Percentiles rank a stretch among this genome's conserved stretches.
These are phyloP conservation scores for Steatornis caripensis DNA, from an alignment of 2,113 vertebrate genomes.

Conservation along the genomic window DNA sequence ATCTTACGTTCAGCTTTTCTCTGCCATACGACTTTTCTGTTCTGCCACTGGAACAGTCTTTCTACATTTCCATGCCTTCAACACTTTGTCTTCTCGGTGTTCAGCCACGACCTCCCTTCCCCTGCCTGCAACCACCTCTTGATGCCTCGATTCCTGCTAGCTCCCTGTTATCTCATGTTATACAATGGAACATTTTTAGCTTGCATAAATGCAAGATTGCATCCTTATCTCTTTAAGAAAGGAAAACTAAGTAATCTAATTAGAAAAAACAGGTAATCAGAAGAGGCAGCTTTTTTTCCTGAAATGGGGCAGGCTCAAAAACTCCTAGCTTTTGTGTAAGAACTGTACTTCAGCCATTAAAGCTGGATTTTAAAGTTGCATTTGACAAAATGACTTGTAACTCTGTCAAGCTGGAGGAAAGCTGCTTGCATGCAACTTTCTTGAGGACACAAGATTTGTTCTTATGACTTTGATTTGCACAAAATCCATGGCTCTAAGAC, in stretches of 20 bases:
- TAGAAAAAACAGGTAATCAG: not conserved
- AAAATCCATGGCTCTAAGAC: not conserved
- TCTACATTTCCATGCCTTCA: not conserved
- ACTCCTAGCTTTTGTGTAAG: not conserved
- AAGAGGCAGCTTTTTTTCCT: not conserved
- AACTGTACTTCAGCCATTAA: not conserved
- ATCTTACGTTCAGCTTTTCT: not conserved
- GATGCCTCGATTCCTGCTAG: not conserved
- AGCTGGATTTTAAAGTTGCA: not conserved
- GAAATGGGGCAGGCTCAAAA: not conserved
- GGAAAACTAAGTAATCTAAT: not conserved
- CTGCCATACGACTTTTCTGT: not conserved
- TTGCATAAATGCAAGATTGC: not conserved
- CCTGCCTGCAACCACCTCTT: not conserved
- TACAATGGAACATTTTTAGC: not conserved
- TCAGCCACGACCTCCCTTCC: not conserved
- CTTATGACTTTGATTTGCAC: not conserved
- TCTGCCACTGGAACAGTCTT: not conserved
- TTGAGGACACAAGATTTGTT: not conserved
- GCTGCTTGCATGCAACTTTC: not conserved
- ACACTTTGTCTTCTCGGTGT: not conserved
- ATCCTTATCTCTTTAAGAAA: slow-evolving; percentile 22
- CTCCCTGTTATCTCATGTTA: not conserved
- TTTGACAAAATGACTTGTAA: not conserved
- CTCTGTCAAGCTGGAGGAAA: not conserved